Percentiles rank a stretch among this genome's conserved stretches.
Conservation (phyloP, 2,113 vertebrate genomes). For the Montifringilla adamsi region DNA sequence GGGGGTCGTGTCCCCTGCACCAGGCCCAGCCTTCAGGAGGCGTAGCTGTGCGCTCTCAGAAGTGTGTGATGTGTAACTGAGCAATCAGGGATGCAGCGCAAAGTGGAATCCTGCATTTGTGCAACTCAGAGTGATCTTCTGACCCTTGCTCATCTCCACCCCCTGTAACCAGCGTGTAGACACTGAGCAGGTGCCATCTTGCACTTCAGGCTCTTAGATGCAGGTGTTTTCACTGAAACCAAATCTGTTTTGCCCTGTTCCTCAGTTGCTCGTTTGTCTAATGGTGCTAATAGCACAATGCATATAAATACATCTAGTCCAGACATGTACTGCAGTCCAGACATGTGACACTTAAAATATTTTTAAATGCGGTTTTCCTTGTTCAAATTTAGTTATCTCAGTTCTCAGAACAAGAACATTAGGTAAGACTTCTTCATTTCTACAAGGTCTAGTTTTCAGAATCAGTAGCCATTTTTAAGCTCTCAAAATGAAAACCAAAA, state of each 20-base stretch:
- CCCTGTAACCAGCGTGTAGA: neutral
- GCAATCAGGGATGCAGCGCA: neutral
- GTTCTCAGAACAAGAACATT: neutral
- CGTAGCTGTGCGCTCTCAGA: neutral
- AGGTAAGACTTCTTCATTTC: neutral
- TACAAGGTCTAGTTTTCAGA: neutral
- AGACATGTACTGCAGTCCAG: neutral
- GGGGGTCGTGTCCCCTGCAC: accelerated
- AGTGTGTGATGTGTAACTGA: neutral
- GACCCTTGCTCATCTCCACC: neutral
- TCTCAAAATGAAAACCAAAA: neutral
- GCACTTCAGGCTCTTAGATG: neutral
- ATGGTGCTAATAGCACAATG: neutral
- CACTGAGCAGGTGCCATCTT: neutral
- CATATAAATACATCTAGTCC: neutral
- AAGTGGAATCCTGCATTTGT: neutral
- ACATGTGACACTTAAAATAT: neutral
- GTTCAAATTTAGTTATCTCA: neutral
- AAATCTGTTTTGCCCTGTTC: neutral
- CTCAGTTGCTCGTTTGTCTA: neutral
- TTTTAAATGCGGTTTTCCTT: neutral
- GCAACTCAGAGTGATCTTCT: neutral
- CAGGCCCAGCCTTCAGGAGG: neutral
- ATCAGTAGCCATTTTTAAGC: neutral
- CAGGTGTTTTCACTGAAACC: neutral